These are phyloP conservation scores for Saxicola maurus DNA, from an alignment of 2,797 vertebrate genomes.

Conservation along the genomic window DNA sequence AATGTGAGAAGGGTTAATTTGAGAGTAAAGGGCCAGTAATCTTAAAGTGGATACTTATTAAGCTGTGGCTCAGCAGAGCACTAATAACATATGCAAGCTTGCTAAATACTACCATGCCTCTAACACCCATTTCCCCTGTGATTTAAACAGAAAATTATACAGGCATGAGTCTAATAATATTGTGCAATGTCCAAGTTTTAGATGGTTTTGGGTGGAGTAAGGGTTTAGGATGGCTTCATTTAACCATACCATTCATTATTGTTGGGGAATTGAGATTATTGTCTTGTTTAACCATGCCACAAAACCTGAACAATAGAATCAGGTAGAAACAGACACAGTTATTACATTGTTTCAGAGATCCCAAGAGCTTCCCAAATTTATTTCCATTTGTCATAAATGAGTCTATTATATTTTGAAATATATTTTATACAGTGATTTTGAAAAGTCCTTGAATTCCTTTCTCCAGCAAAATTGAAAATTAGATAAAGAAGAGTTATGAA, in stretches of 20 bases:
- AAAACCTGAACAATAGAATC: not conserved
- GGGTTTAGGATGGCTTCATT: not conserved
- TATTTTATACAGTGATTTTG: not conserved
- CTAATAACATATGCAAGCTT: not conserved
- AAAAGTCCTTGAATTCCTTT: not conserved
- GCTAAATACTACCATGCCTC: not conserved
- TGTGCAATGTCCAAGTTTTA: not conserved
- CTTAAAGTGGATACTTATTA: not conserved
- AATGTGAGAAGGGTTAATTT: slow-evolving; percentile 11
- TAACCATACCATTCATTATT: not conserved
- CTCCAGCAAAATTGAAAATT: not conserved
- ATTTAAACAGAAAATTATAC: not conserved
- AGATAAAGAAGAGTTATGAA: not conserved
- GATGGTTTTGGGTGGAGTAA: not conserved
- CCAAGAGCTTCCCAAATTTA: not conserved
- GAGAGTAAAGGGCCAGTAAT: not conserved
- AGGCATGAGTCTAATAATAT: not conserved
- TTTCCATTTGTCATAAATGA: not conserved
- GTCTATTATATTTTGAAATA: not conserved
- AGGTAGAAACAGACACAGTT: not conserved
- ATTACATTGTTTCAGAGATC: not conserved
- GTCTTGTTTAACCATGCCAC: not conserved
- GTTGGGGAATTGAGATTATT: not conserved
- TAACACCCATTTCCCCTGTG: not conserved
- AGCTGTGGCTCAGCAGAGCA: not conserved